A percentile compares a stretch with the other conserved stretches of the same genome.
phyloP scores from a whole-genome alignment of 2,113 vertebrate genomes.

The Leucosticte australis region DNA sequence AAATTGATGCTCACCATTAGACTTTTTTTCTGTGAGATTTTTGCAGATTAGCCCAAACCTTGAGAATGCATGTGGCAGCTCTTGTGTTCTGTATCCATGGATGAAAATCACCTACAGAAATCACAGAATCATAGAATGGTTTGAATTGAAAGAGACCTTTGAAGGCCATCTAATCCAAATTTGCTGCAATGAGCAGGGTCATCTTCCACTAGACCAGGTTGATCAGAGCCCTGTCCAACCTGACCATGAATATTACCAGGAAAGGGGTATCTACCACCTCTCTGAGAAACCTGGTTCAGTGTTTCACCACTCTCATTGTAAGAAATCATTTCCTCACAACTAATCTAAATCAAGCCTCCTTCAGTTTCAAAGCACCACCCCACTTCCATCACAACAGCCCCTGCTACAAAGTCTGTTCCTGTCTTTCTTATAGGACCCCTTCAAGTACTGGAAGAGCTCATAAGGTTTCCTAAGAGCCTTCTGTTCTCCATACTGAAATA shows the following conservation, averaged over 20 bases:
- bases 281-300: not conserved
- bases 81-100: not conserved
- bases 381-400: not conserved
- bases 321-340: not conserved
- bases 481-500: not conserved
- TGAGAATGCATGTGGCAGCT: not conserved
- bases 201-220: not conserved
- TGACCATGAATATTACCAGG: not conserved
- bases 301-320: not conserved
- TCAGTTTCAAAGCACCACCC: not conserved
- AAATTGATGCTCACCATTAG: not conserved
- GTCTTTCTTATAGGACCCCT: not conserved
- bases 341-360: not conserved
- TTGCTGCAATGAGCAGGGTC: not conserved
- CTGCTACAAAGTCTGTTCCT: not conserved
- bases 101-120: not conserved
- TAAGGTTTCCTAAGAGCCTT: not conserved
- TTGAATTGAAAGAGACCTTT: not conserved
- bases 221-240: not conserved
- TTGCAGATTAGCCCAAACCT: not conserved
- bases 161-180: not conserved
- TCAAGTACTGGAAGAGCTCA: not conserved
- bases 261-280: not conserved
- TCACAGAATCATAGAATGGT: not conserved
- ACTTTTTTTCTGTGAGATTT: not conserved